Percentiles rank a stretch among this genome's conserved stretches.
phyloP scores from a whole-genome alignment of 2,888 invertebrate species.

The Caenorhabditis angaria region DNA sequence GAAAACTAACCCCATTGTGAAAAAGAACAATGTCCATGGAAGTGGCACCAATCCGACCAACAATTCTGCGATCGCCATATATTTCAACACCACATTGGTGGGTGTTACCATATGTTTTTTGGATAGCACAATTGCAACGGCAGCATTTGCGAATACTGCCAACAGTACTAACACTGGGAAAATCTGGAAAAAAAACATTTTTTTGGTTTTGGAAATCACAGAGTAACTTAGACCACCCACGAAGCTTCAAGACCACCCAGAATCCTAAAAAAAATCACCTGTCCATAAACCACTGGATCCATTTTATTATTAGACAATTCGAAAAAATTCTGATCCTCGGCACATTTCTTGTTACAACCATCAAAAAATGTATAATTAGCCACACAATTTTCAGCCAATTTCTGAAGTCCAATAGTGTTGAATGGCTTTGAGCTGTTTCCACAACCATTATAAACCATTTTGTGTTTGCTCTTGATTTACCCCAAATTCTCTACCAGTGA shows the following conservation, averaged over 20 bases:
- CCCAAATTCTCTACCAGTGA: neutral
- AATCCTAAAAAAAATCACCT: no score
- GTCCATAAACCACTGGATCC: slow-evolving; percentile 50
- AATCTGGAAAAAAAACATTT: slow-evolving; percentile 54
- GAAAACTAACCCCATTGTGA: slow-evolving; percentile 58
- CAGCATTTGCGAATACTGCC: slow-evolving; percentile 88
- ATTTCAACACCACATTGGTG: slow-evolving; percentile 73
- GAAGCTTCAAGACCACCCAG: no score
- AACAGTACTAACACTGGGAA: slow-evolving; percentile 82
- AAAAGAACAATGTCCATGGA: slow-evolving; percentile 81
- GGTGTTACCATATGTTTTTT: slow-evolving; percentile 83
- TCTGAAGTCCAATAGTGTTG: slow-evolving; percentile 8
- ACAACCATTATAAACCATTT: neutral
- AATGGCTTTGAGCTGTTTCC: neutral
- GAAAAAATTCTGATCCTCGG: slow-evolving; percentile 22
- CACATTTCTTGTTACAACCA: slow-evolving; percentile 40
- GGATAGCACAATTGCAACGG: slow-evolving; percentile 88
- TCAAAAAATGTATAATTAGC: slow-evolving; percentile 29
- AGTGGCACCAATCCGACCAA: slow-evolving; percentile 89
- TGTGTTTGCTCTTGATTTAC: neutral
- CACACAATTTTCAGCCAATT: slow-evolving; percentile 16
- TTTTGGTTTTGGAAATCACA: neutral
- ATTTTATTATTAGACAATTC: slow-evolving; percentile 40
- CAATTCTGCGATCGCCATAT: slow-evolving; percentile 95
- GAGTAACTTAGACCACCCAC: no score